Base-by-base conservation (phyloP, 2,888 invertebrate genomes). In the Leptura quadrifasciata region DNA sequence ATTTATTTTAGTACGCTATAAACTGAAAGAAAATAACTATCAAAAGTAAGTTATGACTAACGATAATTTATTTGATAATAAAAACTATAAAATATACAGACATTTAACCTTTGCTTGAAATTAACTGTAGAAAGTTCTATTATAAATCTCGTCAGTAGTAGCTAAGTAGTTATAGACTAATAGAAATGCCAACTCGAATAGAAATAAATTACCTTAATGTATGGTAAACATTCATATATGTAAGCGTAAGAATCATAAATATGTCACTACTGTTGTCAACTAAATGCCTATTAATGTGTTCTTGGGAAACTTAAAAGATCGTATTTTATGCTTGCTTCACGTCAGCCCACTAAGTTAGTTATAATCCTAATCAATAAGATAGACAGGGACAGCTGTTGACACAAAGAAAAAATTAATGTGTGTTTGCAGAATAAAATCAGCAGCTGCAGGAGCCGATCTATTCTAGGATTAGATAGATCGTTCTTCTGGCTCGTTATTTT, bases 191-290 rank as follows among this genome's bases (percentile, higher is more conserved):
- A 89, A 85, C 82, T 85, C 85, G 87, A 88, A 88, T 88, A 85
- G 88, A 88, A 85, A 89, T 89, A 89, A 89, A 89, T 89, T 89
- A 89, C 88, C 82, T 87, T 89, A 89, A 89, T 89, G 89, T 89
- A 89, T 89, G 88, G 89, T 89, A 89, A 89, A 89, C 89, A 89
- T 89, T 88, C 88, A 88, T 89, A 88, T 88, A 87, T 88, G 88
- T 88, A 87, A 88, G 87, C 86, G 86, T 85, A 87, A 86, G 87
- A 86, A 87, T 89, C 89, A 89, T 89, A 89, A 89, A 89, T 89
- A 89, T 89, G 89, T 89, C 89, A 88, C 88, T 88, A 88, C 87
- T 84, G 89, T 89, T 89, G 89, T 89, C 89, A 88, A 88, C 88
- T 89, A 89, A 89, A 89, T 88, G 88, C 89, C 89, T 88, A 89